Evolutionary conservation across 2,797 vertebrate species (phyloP), one percentile per base, ranked within the genome.

Genomic region (Gallinago stenura): DNA sequence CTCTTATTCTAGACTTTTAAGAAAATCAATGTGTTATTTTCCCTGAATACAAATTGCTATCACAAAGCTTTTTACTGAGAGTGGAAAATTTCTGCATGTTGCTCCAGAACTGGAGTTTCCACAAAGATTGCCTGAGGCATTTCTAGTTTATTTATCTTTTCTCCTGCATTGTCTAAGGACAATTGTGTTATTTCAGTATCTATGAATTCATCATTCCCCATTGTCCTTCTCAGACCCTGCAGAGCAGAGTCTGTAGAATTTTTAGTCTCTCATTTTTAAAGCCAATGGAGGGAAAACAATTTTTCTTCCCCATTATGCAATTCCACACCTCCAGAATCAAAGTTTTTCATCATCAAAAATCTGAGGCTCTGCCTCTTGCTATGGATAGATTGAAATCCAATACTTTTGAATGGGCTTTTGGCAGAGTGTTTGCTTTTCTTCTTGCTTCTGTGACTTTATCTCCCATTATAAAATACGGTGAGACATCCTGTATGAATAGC

Each of bases 311-410:
- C 20, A 7, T 85, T 91, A 83, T 50, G 30, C 5, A 85, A 18
- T 4, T 56, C 24, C 15, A 58, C 15, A 41, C 2, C 78, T 83
- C 9, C 22, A 72, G 46, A 80, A 88, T 41, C 41, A 83, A 76
- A 65, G 28, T 3, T 20, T 80, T 84, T 90, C 57, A 39, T 83
- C 39, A 81, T 37, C 62, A 89, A 66, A 93, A 76, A 19, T 61
- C 77, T 45, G 24, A 93, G 8, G 56, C 37, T 92, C 35, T 85
- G 28, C 61, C 54, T 95, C 31, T 77, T 62, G 53, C 56, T 94
- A 57, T 43, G 37, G 61, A 89, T 83, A 89, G 91, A 91, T 61
- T 92, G 37, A 97, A 96, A 97, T 94, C n/a, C 68, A 79, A 19
- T 88, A 37, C 45, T 93, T 95, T 80, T 2, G 5, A 20, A 60